These are phyloP conservation scores for Drosophila monieri DNA, from an alignment of 2,888 invertebrate genomes.

Conservation along the genomic window DNA sequence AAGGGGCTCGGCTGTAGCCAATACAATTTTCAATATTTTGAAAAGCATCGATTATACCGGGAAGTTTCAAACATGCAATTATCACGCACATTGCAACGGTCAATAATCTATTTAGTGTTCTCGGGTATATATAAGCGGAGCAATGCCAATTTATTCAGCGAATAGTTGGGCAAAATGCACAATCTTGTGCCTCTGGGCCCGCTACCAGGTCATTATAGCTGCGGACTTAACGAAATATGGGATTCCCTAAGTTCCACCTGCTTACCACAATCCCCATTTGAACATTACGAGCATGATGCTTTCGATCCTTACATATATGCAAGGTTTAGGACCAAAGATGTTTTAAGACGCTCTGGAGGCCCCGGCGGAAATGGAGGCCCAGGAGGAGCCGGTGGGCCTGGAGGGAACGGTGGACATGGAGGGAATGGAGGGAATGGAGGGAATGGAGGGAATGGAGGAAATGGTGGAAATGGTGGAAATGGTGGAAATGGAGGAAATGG, in stretches of 20 bases:
- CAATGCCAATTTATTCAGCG: not conserved
- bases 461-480: no score
- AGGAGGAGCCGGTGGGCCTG: not conserved
- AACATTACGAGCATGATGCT: no score
- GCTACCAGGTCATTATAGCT: not conserved
- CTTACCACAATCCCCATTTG: no score
- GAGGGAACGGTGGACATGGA: not conserved
- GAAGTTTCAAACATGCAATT: not conserved
- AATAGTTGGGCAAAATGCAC: not conserved
- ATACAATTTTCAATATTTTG: not conserved
- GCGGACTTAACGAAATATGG: not conserved
- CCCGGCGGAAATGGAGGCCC: no score
- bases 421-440: not conserved
- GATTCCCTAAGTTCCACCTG: not conserved
- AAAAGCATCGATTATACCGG: not conserved
- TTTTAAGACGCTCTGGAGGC: no score
- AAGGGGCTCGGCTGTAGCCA: no score
- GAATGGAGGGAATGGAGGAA: not conserved
- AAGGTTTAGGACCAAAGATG: no score
- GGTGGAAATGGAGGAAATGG: not conserved
- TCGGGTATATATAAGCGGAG: not conserved
- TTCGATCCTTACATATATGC: no score
- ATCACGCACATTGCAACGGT: not conserved
- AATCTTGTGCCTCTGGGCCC: not conserved
- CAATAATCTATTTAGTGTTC: not conserved